phyloP scores from a whole-genome alignment of 2,797 vertebrate genomes.

The Allobates femoralis region DNA sequence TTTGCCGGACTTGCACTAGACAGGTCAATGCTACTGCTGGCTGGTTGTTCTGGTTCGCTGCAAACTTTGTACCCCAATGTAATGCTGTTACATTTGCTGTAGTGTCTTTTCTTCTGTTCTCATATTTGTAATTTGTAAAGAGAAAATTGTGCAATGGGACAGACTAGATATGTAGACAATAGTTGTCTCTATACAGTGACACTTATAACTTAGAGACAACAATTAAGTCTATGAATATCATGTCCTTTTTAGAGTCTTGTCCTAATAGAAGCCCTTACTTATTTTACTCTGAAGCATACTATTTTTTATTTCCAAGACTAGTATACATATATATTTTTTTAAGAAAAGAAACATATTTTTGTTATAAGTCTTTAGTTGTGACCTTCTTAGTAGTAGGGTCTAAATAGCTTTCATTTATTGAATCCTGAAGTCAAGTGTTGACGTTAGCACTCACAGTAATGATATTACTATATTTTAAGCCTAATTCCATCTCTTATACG shows the following conservation, averaged over 20 bases:
- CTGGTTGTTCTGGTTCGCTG: not conserved
- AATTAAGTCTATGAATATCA: not conserved
- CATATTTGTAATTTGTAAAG: constrained; percentile 40
- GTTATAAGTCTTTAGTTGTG: constrained; percentile 51
- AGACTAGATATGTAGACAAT: constrained; percentile 10
- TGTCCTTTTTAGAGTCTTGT: not conserved
- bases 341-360: constrained; percentile 55
- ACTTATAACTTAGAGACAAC: not conserved
- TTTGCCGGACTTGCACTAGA: not conserved
- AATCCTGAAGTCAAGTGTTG: constrained; percentile 39
- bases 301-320: constrained; percentile 55
- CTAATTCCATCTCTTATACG: constrained; percentile 37
- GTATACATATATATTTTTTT: constrained; percentile 59
- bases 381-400: constrained; percentile 45
- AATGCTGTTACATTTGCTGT: constrained; percentile 2
- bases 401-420: constrained; percentile 46
- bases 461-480: constrained; percentile 32
- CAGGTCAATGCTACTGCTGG: constrained; percentile 11
- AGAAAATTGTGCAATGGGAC: constrained; percentile 43
- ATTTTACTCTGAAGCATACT: constrained; percentile 53
- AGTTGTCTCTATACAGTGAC: constrained; percentile 16
- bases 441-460: constrained; percentile 18
- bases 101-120: constrained; percentile 24
- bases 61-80: not conserved
- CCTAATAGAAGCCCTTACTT: constrained; percentile 48